A percentile compares a stretch with the other conserved stretches of the same genome.
Evolutionary conservation across 2,888 invertebrate species (phyloP).

Genomic region (Cryptophagus acutangulus): DNA sequence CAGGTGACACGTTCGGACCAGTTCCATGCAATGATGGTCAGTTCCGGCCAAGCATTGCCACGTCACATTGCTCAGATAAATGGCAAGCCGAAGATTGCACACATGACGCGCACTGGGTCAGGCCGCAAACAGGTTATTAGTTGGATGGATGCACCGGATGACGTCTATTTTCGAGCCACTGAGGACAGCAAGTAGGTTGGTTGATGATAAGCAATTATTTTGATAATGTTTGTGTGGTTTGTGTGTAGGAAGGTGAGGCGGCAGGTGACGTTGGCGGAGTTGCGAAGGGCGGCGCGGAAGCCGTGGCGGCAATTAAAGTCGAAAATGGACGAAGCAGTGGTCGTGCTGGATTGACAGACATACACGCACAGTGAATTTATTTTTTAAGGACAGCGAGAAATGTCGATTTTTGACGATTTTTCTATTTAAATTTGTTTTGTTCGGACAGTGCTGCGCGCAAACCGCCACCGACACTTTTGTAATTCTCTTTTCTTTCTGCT

Average conservation of each 20-base stretch:
- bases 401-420: too few species aligned
- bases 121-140: slow-evolving; percentile 89
- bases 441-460: too few species aligned
- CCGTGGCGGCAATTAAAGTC: slow-evolving; percentile 66
- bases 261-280: slow-evolving; percentile 70
- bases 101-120: slow-evolving; percentile 70
- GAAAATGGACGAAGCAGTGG: slow-evolving; percentile 54
- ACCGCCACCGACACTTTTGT: too few species aligned
- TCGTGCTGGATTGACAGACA: slow-evolving; percentile 69
- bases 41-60: slow-evolving; percentile 60
- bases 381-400: too few species aligned
- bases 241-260: slow-evolving; percentile 73
- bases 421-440: neutral
- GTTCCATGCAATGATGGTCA: slow-evolving; percentile 67
- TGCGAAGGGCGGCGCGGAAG: slow-evolving; percentile 79
- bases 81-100: slow-evolving; percentile 77
- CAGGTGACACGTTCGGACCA: slow-evolving; percentile 63
- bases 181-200: slow-evolving; percentile 79
- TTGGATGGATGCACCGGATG: slow-evolving; percentile 98
- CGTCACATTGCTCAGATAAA: slow-evolving; percentile 70
- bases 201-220: too few species aligned
- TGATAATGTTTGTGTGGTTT: too few species aligned
- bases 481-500: too few species aligned
- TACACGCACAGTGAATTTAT: slow-evolving; percentile 11
- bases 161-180: slow-evolving; percentile 91